Evolutionary conservation across 2,113 vertebrate genomes (phyloP), one percentile per base, ranked within the genome.

Genomic region (Notarius quadriscutis): DNA sequence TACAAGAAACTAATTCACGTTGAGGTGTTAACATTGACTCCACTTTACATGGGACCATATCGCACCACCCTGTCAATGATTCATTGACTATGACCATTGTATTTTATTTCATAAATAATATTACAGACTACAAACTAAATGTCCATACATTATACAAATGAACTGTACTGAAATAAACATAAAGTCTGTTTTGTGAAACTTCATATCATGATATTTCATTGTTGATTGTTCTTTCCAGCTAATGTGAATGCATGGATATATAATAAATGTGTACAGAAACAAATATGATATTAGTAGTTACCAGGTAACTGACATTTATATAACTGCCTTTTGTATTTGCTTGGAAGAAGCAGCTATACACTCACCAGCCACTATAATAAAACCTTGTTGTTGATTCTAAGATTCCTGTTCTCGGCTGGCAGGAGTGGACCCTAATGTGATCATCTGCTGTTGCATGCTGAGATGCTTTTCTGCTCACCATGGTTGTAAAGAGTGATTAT

Each of bases 271-370:
- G 18, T 20, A 48, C 10, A 48, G 17, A 48, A 74, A 79, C 22
- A 74, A 50, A 74, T 50, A 9, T 53, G 2, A 17, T 77, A 22
- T 51, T 12, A 72, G 85, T 72, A 63, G 30, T 80, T 84, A 0
- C 12, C 71, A 62, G 58, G 51, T 63, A 84, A 87, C 57, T 82
- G 69, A 30, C 57, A 63, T 81, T 18, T 77, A 84, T 85, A 87
- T 89, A 79, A 50, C 69, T 34, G 30, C 30, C 63, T 74, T 62
- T 53, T 83, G 48, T 81, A 57, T 81, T 81, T 67, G n/a, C 41
- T n/a, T 77, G 57, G 67, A 79, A 87, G 77, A 57, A 86, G 81
- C 67, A 78, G 69, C 82, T 77, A 82, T 71, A 34, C 30, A 34
- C 30, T 34, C 30, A 34, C 30, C 30, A 34, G 30, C 30, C 30